Percentiles rank a stretch among this genome's conserved stretches.
Conservation (phyloP, 2,797 vertebrate genomes). For the Siniperca obscura region DNA sequence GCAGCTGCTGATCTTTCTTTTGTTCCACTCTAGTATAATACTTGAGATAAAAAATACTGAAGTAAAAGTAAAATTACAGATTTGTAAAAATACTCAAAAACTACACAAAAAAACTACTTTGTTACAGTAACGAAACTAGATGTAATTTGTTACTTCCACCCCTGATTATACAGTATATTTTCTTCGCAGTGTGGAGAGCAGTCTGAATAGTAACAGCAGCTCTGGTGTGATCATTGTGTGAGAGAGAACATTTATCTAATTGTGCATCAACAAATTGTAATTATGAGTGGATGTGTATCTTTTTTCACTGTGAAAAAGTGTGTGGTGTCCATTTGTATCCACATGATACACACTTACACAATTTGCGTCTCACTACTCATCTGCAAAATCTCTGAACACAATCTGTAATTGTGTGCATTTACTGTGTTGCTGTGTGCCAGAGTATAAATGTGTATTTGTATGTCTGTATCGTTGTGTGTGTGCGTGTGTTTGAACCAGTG, state of each 20-base stretch:
- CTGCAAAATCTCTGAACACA: conserved; percentile 24
- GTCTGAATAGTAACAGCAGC: background rate
- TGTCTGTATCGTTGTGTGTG: conserved; percentile 27
- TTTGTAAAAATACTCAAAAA: no score
- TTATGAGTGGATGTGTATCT: no score
- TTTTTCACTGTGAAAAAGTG: background rate
- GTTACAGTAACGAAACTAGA: no score
- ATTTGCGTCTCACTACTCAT: background rate
- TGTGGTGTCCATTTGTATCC: conserved; percentile 1
- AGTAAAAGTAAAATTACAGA: no score
- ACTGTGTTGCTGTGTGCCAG: background rate
- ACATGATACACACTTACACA: background rate
- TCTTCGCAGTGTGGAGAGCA: no score
- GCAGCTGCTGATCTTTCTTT: no score
- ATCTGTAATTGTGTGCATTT: conserved; percentile 32
- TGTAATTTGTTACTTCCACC: no score
- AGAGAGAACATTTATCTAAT: background rate
- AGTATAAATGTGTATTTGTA: conserved; percentile 25
- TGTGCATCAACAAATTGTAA: no score
- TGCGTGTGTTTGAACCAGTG: conserved; percentile 64
- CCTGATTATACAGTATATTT: no score
- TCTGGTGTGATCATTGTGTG: background rate
- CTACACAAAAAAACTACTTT: no score
- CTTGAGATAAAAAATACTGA: no score
- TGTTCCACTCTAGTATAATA: no score